A percentile compares a stretch with the other conserved stretches of the same genome.
phyloP scores from a whole-genome alignment of 2,113 vertebrate genomes.

The Plestiodon gilberti region DNA sequence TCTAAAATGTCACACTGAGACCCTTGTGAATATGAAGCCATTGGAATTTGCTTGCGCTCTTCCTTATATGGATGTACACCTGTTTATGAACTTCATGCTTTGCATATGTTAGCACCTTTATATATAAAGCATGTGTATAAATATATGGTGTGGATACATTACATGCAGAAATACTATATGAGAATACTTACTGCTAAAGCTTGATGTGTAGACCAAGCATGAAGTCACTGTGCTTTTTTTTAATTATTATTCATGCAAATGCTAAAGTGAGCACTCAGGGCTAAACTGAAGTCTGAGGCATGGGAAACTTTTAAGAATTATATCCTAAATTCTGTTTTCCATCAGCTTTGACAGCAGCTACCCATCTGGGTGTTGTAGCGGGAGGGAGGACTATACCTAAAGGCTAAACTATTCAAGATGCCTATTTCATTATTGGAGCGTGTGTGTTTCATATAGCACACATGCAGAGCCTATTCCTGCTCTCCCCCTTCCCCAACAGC shows the following conservation, averaged over 20 bases:
- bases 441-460: too few species aligned
- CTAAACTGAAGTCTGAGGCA: neutral
- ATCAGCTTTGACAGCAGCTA: neutral
- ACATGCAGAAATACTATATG: neutral
- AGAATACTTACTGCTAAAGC: slow-evolving; percentile 44
- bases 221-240: neutral
- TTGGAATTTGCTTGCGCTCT: slow-evolving; percentile 7
- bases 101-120: slow-evolving; percentile 20
- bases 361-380: neutral
- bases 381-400: neutral
- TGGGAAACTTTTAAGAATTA: neutral
- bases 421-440: too few species aligned
- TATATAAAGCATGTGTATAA: slow-evolving; percentile 30
- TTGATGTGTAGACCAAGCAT: slow-evolving; percentile 33
- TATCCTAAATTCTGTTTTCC: neutral
- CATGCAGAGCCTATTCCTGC: too few species aligned
- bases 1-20: slow-evolving; percentile 24
- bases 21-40: slow-evolving; percentile 19
- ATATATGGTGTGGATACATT: slow-evolving; percentile 33
- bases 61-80: slow-evolving; percentile 38
- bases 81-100: slow-evolving; percentile 45
- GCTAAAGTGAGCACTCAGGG: neutral
- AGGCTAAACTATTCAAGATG: neutral
- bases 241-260: neutral
- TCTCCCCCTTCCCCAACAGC: too few species aligned